phyloP scores from a whole-genome alignment of 2,797 vertebrate species.

The Sarcoramphus papa region DNA sequence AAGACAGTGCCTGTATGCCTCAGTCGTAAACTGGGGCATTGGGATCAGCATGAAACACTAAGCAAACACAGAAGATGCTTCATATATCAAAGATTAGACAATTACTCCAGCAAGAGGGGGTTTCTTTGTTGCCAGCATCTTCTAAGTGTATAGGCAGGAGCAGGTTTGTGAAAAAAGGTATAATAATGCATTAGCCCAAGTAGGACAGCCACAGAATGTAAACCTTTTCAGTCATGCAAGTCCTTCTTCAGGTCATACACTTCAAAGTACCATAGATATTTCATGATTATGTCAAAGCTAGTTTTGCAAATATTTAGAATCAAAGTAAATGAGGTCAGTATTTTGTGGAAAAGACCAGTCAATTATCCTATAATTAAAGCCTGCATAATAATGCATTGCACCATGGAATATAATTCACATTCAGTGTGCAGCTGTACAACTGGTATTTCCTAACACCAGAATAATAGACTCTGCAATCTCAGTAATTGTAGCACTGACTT shows the following conservation, averaged over 20 bases:
- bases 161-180: background rate
- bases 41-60: background rate
- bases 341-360: conserved; percentile 50
- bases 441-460: conserved; percentile 43
- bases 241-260: conserved; percentile 7
- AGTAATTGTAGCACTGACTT: conserved; percentile 24
- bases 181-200: background rate
- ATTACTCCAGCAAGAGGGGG: background rate
- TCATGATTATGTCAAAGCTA: conserved; percentile 20
- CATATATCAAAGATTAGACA: background rate
- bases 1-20: background rate
- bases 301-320: conserved; percentile 64
- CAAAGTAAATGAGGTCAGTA: conserved; percentile 59
- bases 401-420: conserved; percentile 44
- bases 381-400: conserved; percentile 53
- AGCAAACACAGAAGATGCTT: background rate
- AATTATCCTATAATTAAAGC: conserved; percentile 58
- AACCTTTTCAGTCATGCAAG: background rate
- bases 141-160: background rate
- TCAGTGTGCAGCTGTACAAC: conserved; percentile 45
- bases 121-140: background rate
- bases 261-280: background rate
- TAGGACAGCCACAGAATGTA: background rate
- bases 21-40: background rate
- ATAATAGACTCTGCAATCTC: conserved; percentile 50